Conservation (phyloP, 2,888 invertebrate genomes). For the Coleophora deauratella region DNA sequence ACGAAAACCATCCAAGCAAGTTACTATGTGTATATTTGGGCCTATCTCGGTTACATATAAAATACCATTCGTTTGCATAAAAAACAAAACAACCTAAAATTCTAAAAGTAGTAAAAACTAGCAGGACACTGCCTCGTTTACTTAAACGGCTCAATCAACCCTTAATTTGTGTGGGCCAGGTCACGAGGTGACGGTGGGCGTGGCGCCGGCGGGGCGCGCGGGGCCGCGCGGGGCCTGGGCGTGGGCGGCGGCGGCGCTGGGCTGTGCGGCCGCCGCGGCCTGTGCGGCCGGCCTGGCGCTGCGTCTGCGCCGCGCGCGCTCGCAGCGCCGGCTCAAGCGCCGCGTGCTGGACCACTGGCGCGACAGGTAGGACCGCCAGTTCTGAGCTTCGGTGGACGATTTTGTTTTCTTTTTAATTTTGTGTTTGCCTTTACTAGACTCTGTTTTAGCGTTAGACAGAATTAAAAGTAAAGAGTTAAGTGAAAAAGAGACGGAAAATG, state of each 20-base stretch:
- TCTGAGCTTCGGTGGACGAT: too few species aligned
- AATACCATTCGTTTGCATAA: too few species aligned
- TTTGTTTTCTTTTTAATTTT: too few species aligned
- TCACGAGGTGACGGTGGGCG: constrained; percentile 3
- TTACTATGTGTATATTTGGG: too few species aligned
- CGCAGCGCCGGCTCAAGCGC: background rate
- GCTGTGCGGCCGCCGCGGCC: constrained; percentile 1
- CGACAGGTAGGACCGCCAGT: background rate
- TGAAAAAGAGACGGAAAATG: background rate
- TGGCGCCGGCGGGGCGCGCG: background rate
- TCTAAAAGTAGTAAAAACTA: too few species aligned
- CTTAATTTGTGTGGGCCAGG: constrained; percentile 1
- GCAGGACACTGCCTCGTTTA: background rate
- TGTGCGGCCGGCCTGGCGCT: background rate
- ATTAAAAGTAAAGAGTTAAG: background rate
- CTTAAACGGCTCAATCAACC: background rate
- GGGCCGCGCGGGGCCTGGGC: too few species aligned
- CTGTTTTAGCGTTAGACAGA: background rate
- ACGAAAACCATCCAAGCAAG: too few species aligned
- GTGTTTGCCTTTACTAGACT: too few species aligned
- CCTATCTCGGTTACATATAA: too few species aligned
- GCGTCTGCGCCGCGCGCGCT: too few species aligned
- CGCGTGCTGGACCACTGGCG: background rate
- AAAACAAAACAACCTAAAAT: too few species aligned
- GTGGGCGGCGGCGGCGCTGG: too few species aligned